Evolutionary conservation across 2,797 vertebrate species (phyloP).

Genomic region (Arvicola amphibius): DNA sequence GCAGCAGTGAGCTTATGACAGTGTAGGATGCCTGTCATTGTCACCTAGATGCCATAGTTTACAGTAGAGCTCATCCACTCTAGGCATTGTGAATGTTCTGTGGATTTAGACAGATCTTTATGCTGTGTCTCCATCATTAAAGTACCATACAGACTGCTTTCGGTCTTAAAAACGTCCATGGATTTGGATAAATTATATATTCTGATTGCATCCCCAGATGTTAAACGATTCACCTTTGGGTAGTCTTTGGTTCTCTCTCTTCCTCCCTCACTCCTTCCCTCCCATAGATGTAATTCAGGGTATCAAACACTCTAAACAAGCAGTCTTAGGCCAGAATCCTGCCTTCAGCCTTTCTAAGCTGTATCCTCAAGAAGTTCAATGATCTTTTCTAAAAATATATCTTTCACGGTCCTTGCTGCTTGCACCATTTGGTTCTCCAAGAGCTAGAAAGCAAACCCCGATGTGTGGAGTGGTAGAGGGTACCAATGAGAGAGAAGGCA

Average conservation of each 20-base stretch:
- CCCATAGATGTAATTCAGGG: background rate
- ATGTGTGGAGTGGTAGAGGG: rapidly evolving
- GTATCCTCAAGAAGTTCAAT: background rate
- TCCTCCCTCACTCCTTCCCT: too few relatives aligned
- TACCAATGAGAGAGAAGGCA: background rate
- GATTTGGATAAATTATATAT: background rate
- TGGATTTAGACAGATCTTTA: background rate
- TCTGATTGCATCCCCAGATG: background rate
- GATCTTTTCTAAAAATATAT: background rate
- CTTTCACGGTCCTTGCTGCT: background rate
- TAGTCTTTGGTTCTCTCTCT: background rate
- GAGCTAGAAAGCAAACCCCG: background rate
- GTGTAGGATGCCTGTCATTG: background rate
- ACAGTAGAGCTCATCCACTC: background rate
- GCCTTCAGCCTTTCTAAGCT: background rate
- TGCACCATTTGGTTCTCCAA: background rate
- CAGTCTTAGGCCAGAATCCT: background rate
- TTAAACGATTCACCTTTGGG: background rate
- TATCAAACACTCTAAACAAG: background rate
- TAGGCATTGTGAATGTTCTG: background rate
- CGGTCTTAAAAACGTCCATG: background rate
- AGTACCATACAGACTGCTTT: background rate
- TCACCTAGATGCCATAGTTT: background rate
- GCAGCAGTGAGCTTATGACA: background rate
- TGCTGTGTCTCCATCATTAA: background rate